phyloP scores from a whole-genome alignment of 2,888 invertebrate species.

The Gortyna flavago region DNA sequence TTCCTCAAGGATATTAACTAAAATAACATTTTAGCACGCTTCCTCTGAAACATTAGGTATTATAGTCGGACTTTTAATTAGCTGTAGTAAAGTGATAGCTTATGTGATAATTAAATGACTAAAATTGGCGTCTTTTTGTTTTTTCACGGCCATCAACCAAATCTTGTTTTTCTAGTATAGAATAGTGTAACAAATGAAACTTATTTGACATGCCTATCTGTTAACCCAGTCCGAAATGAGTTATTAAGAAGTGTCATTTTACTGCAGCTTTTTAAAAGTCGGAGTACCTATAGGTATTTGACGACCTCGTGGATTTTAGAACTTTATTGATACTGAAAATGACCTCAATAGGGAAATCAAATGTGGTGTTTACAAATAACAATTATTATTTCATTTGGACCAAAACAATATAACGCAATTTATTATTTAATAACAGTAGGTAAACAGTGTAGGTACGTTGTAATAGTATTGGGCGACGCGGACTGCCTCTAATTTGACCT shows the following conservation, averaged over 20 bases:
- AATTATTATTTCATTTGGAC: background rate
- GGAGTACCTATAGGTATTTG: no score
- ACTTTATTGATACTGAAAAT: background rate
- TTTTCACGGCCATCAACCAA: no score
- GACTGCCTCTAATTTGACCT: constrained; percentile 72
- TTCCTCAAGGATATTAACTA: constrained; percentile 6
- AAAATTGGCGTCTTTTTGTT: no score
- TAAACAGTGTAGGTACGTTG: background rate
- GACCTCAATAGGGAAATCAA: background rate
- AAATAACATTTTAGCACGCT: background rate
- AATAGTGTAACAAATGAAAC: no score
- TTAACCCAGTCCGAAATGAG: no score
- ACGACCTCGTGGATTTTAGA: constrained; percentile 16
- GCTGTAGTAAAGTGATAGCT: no score
- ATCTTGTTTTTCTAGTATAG: no score
- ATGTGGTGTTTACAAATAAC: constrained; percentile 12
- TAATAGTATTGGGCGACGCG: constrained; percentile 41
- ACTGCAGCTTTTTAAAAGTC: no score
- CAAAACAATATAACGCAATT: background rate
- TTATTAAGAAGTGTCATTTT: no score
- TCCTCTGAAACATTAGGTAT: background rate
- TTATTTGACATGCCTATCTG: no score
- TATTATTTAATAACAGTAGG: constrained; percentile 3
- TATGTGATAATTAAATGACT: no score
- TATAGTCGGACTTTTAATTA: no score